Conservation (phyloP, 2,888 invertebrate species). For the Agrotis ipsilon region DNA sequence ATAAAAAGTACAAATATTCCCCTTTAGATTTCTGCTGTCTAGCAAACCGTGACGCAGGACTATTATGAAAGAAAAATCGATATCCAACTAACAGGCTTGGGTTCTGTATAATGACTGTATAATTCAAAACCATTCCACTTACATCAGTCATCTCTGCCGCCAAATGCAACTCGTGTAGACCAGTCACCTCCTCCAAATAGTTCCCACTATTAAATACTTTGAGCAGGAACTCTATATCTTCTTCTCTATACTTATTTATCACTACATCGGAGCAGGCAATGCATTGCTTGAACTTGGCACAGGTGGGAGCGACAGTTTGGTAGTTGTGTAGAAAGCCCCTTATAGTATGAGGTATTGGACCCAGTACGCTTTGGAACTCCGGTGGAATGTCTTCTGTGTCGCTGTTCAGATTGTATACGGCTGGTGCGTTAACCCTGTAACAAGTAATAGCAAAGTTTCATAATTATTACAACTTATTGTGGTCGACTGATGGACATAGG, state of each 20-base stretch:
- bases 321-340: conserved; percentile 97
- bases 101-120: no score
- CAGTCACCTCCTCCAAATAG: conserved; percentile 96
- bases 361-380: conserved; percentile 92
- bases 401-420: conserved; percentile 90
- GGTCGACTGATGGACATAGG: no score
- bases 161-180: conserved; percentile 93
- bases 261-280: conserved; percentile 96
- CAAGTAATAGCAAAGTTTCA: neutral
- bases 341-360: conserved; percentile 97
- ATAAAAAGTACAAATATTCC: no score
- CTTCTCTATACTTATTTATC: conserved; percentile 78
- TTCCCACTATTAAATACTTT: conserved; percentile 95
- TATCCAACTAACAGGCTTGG: no score
- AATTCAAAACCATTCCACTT: conserved; percentile 17
- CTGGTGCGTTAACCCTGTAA: conserved; percentile 92
- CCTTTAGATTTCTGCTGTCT: no score
- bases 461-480: no score
- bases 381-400: conserved; percentile 73
- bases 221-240: conserved; percentile 94
- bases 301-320: conserved; percentile 96
- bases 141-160: conserved; percentile 91
- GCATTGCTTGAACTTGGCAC: conserved; percentile 96
- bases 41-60: no score
- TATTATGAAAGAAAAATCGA: neutral